phyloP scores from a whole-genome alignment of 2,888 invertebrate genomes.

The Macrosiphum euphorbiae region DNA sequence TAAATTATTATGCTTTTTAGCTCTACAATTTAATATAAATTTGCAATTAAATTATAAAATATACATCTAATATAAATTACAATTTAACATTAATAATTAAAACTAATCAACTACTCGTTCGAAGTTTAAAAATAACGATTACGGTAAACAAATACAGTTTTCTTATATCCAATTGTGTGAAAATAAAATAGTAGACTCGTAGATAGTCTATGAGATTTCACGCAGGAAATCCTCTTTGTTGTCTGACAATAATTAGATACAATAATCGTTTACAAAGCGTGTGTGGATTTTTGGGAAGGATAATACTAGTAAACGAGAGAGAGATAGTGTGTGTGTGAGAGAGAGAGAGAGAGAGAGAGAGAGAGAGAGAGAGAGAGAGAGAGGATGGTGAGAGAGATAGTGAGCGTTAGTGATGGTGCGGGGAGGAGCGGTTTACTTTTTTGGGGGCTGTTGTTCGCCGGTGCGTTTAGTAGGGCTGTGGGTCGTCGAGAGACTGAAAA shows the following conservation, averaged over 20 bases:
- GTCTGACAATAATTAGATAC: not conserved
- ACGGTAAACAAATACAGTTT: not conserved
- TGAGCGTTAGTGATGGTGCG: not conserved
- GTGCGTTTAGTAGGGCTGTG: constrained; percentile 28
- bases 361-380: not conserved
- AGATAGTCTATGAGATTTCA: not conserved
- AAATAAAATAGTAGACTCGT: not conserved
- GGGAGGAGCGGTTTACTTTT: not conserved
- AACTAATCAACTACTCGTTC: not conserved
- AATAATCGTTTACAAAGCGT: not conserved
- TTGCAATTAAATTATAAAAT: no score
- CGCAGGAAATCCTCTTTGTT: not conserved
- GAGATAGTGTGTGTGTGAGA: not conserved
- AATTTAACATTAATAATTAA: not conserved
- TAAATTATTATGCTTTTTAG: not conserved
- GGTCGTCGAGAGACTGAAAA: constrained; percentile 34
- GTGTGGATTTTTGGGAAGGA: not conserved
- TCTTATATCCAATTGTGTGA: not conserved
- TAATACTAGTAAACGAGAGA: no score
- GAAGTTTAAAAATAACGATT: not conserved
- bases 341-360: no score
- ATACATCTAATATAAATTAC: no score
- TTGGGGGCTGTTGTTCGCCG: not conserved
- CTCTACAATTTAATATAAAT: no score
- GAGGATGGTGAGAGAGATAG: not conserved